Conservation (phyloP, 2,113 vertebrate genomes). For the Pseudolaguvia tuberculata region DNA sequence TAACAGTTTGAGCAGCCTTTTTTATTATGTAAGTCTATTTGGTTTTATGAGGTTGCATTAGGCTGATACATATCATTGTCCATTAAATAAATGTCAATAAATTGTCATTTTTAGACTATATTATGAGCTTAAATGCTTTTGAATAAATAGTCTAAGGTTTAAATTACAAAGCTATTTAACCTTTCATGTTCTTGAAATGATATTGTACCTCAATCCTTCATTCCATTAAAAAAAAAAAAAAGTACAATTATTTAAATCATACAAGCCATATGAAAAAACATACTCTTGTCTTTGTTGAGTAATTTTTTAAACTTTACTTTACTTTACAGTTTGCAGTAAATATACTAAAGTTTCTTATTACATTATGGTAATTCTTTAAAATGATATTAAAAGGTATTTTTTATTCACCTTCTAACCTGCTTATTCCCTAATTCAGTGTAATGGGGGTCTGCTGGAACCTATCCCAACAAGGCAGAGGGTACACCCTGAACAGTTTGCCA, state of each 20-base stretch:
- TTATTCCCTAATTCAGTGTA: too few species aligned
- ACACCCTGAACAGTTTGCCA: too few species aligned
- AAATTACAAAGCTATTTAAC: background rate
- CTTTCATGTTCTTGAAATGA: background rate
- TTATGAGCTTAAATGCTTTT: background rate
- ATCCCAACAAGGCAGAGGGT: too few species aligned
- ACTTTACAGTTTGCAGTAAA: too few species aligned
- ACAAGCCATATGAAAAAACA: background rate
- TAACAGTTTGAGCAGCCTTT: background rate
- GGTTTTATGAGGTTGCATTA: background rate
- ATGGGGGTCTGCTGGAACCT: too few species aligned
- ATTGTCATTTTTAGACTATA: background rate
- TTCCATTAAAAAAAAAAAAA: background rate
- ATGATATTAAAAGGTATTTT: too few species aligned
- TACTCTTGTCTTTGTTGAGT: too few species aligned
- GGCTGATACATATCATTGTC: background rate
- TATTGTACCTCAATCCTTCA: background rate
- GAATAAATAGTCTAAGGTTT: background rate
- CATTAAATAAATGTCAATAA: slow-evolving; percentile 6
- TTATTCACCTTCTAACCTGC: too few species aligned
- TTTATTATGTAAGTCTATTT: background rate
- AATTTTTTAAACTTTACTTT: too few species aligned
- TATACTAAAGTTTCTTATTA: too few species aligned
- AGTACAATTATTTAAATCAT: background rate
- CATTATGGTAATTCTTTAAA: too few species aligned